Conservation (phyloP, 2,888 invertebrate genomes). For the Epinotia ramella region DNA sequence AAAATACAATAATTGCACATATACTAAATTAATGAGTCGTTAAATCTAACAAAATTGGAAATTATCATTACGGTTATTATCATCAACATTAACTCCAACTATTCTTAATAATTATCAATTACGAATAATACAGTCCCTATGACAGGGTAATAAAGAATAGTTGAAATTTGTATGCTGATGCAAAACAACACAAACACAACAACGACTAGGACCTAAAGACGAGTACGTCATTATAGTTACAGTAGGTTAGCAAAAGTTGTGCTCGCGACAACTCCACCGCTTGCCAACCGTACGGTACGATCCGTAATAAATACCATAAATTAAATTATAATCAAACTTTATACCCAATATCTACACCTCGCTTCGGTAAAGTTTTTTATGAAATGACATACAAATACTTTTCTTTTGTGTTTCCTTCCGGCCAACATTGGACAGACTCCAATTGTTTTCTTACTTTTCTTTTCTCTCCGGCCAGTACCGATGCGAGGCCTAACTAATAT, state of each 20-base stretch:
- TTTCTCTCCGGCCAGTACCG: conserved; percentile 23
- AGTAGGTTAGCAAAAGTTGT: conserved; percentile 76
- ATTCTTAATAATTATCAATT: conserved; percentile 60
- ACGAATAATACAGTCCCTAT: conserved; percentile 55
- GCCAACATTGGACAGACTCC: conserved; percentile 29
- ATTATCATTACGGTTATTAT: conserved; percentile 64
- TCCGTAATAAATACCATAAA: conserved; percentile 60
- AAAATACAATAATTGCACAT: conserved; percentile 81
- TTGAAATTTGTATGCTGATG: conserved; percentile 68
- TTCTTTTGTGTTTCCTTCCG: not conserved
- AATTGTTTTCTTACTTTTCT: not conserved
- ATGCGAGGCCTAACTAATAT: conserved; percentile 52
- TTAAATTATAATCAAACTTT: conserved; percentile 56
- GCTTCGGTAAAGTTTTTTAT: conserved; percentile 47
- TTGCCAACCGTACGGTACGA: conserved; percentile 59
- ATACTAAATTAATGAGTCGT: conserved; percentile 75
- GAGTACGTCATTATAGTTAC: conserved; percentile 60
- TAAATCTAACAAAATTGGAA: conserved; percentile 73
- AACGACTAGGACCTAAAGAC: conserved; percentile 76
- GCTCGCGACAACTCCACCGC: conserved; percentile 62
- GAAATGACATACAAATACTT: conserved; percentile 38
- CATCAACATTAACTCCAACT: conserved; percentile 68
- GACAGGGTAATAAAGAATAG: conserved; percentile 64
- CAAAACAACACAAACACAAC: conserved; percentile 80
- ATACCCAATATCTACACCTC: conserved; percentile 50